Base-by-base conservation (phyloP, 2,888 invertebrate species). In the Celastrina argiolus region DNA sequence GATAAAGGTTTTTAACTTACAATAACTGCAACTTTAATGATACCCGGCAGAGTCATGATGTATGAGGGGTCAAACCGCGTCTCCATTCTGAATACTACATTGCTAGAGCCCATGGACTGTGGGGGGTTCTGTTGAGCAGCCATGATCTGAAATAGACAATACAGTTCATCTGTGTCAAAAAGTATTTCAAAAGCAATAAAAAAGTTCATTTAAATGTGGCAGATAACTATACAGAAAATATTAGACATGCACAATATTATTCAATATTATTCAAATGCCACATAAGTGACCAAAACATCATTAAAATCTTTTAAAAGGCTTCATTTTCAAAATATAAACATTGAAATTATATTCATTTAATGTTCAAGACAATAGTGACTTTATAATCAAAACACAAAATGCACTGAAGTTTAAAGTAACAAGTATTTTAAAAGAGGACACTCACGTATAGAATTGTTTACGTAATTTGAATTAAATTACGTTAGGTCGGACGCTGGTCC, bases 71-170 rank as follows among this genome's bases (percentile, higher is more conserved):
- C 90, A 69, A 88, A 84, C 18, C 89, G 74, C 5, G 81, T 78
- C 68, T 86, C 82, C 0, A 83, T 89, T 31, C 81, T 83, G 73
- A 89, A 90, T 59, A 87, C 80, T 0, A 86, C 85, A 74, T 90
- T 90, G 0, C 82, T 80, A 4, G 90, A 89, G n/a, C 88, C 87
- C 81, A 87, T 80, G 18, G 78, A 76, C 73, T 86, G 87, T 0
- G 80, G 80, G 5, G 71, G 66, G 28, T 68, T 69, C 51, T 75
- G 79, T 65, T 68, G 69, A 26, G 73, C 59, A 6, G 87, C 79
- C 88, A 88, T 88, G 18, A 18, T 66, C 68, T 69, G 45, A 22
- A 65, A 68, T 14, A 63, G 26, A 34, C 31, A 58, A 14, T 58
- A 28, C 6, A 31, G 28, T 45, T 10, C 0, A 45, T 45, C 45